A percentile compares a stretch with the other conserved stretches of the same genome.
Evolutionary conservation across 1,140 invertebrate genomes (phyloP).

Genomic region (Apis laboriosa): DNA sequence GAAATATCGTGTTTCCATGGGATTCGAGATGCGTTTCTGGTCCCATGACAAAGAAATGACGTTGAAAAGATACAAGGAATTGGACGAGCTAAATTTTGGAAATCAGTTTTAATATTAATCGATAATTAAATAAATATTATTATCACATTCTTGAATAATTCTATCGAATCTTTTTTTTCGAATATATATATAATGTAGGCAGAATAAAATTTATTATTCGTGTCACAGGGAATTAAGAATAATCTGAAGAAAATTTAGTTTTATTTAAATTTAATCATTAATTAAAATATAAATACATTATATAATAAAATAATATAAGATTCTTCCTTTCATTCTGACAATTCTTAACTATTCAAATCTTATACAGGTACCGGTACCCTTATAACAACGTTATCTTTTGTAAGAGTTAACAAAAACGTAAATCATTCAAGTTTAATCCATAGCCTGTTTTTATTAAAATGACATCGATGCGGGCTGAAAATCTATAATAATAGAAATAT

Average conservation of each 20-base stretch:
- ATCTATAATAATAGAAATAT: not conserved
- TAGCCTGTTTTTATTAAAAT: not conserved
- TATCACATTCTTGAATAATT: not conserved
- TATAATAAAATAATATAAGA: no score
- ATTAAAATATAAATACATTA: no score
- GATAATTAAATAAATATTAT: not conserved
- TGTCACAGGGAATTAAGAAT: no score
- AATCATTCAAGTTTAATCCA: conserved; percentile 2
- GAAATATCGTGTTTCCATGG: conserved; percentile 71
- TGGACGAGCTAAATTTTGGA: not conserved
- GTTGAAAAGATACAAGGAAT: conserved; percentile 25
- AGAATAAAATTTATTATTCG: no score
- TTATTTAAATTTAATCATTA: no score
- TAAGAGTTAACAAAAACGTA: conserved; percentile 25
- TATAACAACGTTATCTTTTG: conserved; percentile 19
- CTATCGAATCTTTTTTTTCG: not conserved
- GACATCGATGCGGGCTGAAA: conserved; percentile 25
- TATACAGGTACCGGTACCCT: conserved; percentile 67
- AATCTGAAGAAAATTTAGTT: no score
- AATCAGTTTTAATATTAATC: not conserved
- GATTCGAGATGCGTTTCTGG: conserved; percentile 53
- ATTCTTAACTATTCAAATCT: not conserved
- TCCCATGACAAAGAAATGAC: conserved; percentile 61
- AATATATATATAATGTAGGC: no score
- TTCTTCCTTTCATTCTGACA: no score